phyloP scores from a whole-genome alignment of 2,797 vertebrate species.

The Philypnodon macrostomus region DNA sequence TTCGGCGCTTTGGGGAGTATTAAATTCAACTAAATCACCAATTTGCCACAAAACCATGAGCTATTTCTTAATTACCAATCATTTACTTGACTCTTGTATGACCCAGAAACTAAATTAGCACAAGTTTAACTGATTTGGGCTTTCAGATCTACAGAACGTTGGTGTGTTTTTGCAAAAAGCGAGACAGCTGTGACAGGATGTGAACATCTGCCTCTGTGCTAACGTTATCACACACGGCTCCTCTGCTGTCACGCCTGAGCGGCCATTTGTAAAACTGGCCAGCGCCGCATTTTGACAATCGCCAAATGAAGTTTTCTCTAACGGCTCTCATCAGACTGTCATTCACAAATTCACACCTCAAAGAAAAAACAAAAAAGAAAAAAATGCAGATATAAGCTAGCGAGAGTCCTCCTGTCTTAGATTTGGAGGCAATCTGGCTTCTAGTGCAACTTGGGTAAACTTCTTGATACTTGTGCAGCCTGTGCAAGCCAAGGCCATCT shows the following conservation, averaged over 20 bases:
- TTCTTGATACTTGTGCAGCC: slow-evolving; percentile 58
- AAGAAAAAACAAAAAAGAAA: slow-evolving; percentile 44
- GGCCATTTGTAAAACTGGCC: slow-evolving; percentile 48
- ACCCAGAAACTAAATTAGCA: slow-evolving; percentile 10
- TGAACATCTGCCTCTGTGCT: slow-evolving; percentile 65
- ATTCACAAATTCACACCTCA: slow-evolving; percentile 57
- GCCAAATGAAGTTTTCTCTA: slow-evolving; percentile 53
- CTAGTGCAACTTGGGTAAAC: slow-evolving; percentile 60
- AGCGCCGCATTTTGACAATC: slow-evolving; percentile 39
- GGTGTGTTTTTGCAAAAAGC: slow-evolving; percentile 32
- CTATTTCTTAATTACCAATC: neutral
- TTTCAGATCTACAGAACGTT: slow-evolving; percentile 35
- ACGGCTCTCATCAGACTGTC: slow-evolving; percentile 48
- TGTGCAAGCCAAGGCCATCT: slow-evolving; percentile 65
- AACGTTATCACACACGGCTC: too few relatives aligned
- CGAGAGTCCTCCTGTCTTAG: slow-evolving; percentile 15
- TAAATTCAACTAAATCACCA: too few relatives aligned
- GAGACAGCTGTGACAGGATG: slow-evolving; percentile 57
- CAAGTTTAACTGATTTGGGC: slow-evolving; percentile 12
- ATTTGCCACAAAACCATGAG: neutral
- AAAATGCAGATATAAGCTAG: slow-evolving; percentile 41
- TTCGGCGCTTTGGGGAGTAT: too few relatives aligned
- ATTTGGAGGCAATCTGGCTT: slow-evolving; percentile 54
- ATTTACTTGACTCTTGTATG: slow-evolving; percentile 15
- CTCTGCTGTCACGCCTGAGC: slow-evolving; percentile 56